Base-by-base conservation (phyloP, 2,797 vertebrate genomes). In the Chaetophractus vellerosus region DNA sequence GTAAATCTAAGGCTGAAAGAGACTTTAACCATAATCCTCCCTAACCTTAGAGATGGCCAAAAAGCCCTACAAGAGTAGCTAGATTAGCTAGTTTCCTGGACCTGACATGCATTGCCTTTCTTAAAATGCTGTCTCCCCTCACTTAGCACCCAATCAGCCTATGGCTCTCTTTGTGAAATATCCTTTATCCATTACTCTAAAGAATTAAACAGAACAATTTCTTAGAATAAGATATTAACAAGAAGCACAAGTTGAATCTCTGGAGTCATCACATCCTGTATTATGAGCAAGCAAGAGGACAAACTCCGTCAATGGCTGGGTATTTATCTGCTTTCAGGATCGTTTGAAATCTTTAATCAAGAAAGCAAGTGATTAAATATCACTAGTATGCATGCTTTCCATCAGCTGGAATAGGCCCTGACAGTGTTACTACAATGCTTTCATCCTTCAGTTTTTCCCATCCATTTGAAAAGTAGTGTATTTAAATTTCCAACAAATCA, bases 271-370 rank as follows among this genome's bases (percentile, higher is more conserved):
- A 68, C 0, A 38, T n/a, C 55, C 55, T 48, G 12, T 24, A 10
- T 0, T 7, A 1, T 16, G 23, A 82, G 15, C 45, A 45, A 78
- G 15, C 14, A 68, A 41, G 16, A 93, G 24, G 26, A 75, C 6
- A 52, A 23, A n/a, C 11, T 66, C 28, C 85, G 28, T 21, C 41
- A 48, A 59, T 23, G 21, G 11, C 41, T 4, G 23, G 45, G 12
- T 4, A 38, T 91, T 36, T 24, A 12, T 57, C 38, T 38, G 21
- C n/a, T 64, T 21, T 21, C 15, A 82, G 50, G 52, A 66, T 38
- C 82, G 91, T 80, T 61, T 36, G 11, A 93, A 88, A 55, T 64
- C 5, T 55, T 57, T 41, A 52, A 61, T 85, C 63, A 91, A 81
- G 72, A 91, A 88, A 91, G 52, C 21, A 80, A 81, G 31, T 38